phyloP scores from a whole-genome alignment of 2,888 invertebrate genomes.

The Candidula unifasciata region DNA sequence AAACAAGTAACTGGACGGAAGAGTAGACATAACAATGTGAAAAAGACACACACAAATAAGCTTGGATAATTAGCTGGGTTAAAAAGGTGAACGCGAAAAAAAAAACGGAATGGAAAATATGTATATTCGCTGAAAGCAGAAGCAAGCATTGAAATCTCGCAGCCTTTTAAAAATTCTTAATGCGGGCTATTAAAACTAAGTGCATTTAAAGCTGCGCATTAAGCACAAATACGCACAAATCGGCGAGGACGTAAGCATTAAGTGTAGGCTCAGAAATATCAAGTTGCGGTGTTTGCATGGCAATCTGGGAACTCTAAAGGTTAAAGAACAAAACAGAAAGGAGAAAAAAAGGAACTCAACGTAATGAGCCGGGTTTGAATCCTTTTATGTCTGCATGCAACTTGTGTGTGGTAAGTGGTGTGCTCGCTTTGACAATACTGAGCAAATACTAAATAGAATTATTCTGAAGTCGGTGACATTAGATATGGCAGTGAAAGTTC shows the following conservation, averaged over 20 bases:
- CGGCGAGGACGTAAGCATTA: not conserved
- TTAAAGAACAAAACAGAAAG: not conserved
- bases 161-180: not conserved
- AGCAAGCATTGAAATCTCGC: not conserved
- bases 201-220: constrained; percentile 16
- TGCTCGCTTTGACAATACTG: not conserved
- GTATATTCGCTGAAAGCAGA: not conserved
- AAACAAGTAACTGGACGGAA: no score
- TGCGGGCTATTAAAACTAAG: constrained; percentile 22
- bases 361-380: not conserved
- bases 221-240: not conserved
- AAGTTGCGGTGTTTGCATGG: not conserved
- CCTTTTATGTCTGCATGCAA: not conserved
- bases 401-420: no score
- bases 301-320: not conserved
- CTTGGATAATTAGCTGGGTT: not conserved
- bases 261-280: constrained; percentile 7
- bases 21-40: no score
- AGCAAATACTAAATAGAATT: not conserved
- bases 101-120: constrained; percentile 10
- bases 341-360: no score
- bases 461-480: not conserved
- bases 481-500: not conserved
- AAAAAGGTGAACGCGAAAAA: not conserved
- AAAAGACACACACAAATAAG: not conserved